Conservation (phyloP, 2,113 vertebrate species). For the Acanthisitta chloris region DNA sequence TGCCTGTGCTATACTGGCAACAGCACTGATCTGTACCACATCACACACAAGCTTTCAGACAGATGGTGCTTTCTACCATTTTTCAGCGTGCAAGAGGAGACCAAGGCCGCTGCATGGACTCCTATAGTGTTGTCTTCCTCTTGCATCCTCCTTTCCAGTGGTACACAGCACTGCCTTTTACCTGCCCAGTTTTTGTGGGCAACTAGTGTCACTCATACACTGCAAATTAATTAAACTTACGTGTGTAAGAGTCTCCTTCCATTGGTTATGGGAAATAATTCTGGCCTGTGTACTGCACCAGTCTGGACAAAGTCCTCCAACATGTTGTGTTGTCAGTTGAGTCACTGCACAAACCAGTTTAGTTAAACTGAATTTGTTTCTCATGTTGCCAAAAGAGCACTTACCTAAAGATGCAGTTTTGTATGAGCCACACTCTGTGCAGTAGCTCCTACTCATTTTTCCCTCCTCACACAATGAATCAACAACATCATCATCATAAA, state of each 20-base stretch:
- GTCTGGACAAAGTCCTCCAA: not conserved
- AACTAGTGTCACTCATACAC: not conserved
- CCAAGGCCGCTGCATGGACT: not conserved
- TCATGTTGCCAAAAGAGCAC: not conserved
- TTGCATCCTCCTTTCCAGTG: not conserved
- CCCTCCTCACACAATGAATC: constrained; percentile 87
- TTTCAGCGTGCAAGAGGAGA: not conserved
- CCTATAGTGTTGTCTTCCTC: not conserved
- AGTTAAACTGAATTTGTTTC: not conserved
- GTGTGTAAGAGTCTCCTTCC: not conserved
- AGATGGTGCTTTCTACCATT: not conserved
- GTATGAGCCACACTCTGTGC: constrained; percentile 83
- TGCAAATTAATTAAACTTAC: constrained; percentile 11
- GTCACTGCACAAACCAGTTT: constrained; percentile 5
- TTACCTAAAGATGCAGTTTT: constrained; percentile 83
- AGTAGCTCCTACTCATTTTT: constrained; percentile 89
- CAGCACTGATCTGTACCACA: not conserved
- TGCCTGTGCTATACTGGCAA: not conserved
- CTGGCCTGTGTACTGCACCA: not conserved
- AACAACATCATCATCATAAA: constrained; percentile 90
- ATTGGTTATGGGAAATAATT: not conserved
- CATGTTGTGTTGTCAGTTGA: not conserved
- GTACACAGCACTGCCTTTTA: not conserved
- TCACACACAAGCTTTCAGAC: not conserved
- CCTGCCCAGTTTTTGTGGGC: not conserved